Evolutionary conservation across 1,140 invertebrate genomes (phyloP).

Genomic region (Drosophila cardini): DNA sequence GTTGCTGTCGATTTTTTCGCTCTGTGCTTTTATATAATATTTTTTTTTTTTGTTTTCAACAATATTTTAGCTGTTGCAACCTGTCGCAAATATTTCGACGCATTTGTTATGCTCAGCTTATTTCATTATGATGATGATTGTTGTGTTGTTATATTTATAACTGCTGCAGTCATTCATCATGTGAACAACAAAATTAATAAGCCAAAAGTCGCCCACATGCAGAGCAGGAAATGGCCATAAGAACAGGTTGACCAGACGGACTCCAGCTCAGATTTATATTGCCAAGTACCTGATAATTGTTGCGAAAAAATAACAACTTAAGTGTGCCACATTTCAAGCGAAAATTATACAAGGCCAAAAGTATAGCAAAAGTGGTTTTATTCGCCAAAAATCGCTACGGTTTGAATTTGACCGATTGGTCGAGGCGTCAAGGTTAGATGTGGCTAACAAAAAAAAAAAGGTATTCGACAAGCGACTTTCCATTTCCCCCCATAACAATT

Average conservation of each 20-base stretch:
- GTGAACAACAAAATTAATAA: constrained; percentile 47
- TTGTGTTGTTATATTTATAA: constrained; percentile 65
- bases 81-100: constrained; percentile 81
- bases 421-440: constrained; percentile 59
- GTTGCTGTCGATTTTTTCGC: constrained; percentile 59
- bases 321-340: constrained; percentile 28
- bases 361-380: constrained; percentile 13
- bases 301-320: constrained; percentile 21
- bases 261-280: neutral
- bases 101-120: constrained; percentile 82
- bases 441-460: neutral
- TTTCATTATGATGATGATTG: constrained; percentile 71
- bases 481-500: constrained; percentile 18
- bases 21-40: constrained; percentile 73
- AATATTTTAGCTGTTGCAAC: constrained; percentile 62
- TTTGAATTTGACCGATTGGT: constrained; percentile 69
- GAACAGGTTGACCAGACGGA: constrained; percentile 35
- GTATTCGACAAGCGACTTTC: constrained; percentile 19
- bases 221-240: constrained; percentile 70
- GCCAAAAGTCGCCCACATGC: constrained; percentile 67
- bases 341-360: constrained; percentile 17
- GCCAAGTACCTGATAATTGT: constrained; percentile 34
- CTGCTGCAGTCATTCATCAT: constrained; percentile 79
- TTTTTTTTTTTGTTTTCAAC: constrained; percentile 37
- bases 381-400: constrained; percentile 7